Conservation (phyloP, 2,797 vertebrate species). For the Huso huso region DNA sequence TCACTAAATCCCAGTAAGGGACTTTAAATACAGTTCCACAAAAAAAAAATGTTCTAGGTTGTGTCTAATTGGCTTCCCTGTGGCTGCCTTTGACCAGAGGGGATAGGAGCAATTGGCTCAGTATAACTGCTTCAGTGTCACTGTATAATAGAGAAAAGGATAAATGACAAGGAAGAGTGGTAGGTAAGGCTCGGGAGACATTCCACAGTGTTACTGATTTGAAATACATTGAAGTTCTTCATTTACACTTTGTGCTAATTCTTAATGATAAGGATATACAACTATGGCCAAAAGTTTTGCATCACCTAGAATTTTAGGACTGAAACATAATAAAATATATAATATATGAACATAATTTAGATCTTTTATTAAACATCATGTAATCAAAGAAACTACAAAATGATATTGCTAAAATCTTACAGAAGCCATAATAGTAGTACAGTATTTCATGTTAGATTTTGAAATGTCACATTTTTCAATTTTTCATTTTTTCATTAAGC, state of each 20-base stretch:
- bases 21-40: neutral
- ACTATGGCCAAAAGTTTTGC: too few species aligned
- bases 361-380: too few species aligned
- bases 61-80: conserved; percentile 8
- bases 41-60: neutral
- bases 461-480: too few species aligned
- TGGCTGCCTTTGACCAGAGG: conserved; percentile 6
- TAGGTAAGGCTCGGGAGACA: neutral
- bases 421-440: too few species aligned
- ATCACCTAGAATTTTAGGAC: too few species aligned
- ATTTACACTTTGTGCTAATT: conserved; percentile 4
- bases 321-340: too few species aligned
- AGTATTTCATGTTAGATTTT: too few species aligned
- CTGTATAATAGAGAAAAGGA: conserved; percentile 7
- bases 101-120: conserved; percentile 11
- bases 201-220: conserved; percentile 14
- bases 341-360: too few species aligned
- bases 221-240: conserved; percentile 17
- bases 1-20: neutral
- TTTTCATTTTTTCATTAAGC: too few species aligned
- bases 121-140: conserved; percentile 5
- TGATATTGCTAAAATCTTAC: too few species aligned
- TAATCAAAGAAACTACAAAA: too few species aligned
- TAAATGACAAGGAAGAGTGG: conserved; percentile 4
- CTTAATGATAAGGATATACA: too few species aligned